Evolutionary conservation across 2,888 invertebrate species (phyloP), one percentile per base, ranked within the genome.

Genomic region (Amblyteles armatorius): DNA sequence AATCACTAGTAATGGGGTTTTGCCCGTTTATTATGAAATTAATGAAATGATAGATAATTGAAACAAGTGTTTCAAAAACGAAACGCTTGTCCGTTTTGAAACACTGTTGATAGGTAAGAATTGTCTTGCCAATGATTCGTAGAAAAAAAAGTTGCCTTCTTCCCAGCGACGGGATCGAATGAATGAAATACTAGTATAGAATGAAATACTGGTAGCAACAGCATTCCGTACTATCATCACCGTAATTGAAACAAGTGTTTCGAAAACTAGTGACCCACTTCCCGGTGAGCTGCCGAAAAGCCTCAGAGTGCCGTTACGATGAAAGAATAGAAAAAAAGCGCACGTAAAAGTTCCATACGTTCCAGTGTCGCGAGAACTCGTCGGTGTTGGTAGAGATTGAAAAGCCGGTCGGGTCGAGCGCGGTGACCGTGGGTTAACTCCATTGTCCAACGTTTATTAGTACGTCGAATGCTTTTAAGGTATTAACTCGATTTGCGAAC

Each of bases 401-500:
- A 87, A 88, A 88, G 86, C 88, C 86, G 85, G 52, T 60, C 71
- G 82, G 67, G 82, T 71, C 52, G 76, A 69, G 79, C 82, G 82
- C 50, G 85, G 82, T 85, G 82, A 82, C 85, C 85, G 77, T 82
- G 77, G 82, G 82, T 77, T 90, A 90, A 90, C 90, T 90, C 86
- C 87, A 89, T 90, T 90, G 86, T 86, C 86, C 87, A 85, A 87
- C 88, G 90, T 90, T 90, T 88, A 90, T 90, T 88, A 90, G 88
- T 85, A 87, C 88, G 85, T 78, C 82, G 88, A 88, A 86, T 88
- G 90, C 90, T 90, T 90, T 90, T 90, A 90, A 89, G 89, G 88
- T 79, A 85, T 90, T 63, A 90, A 90, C 88, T 89, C 84, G 84
- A 90, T 90, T 63, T 90, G 88, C 50, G 87, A 90, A 90, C 89